phyloP scores from a whole-genome alignment of 1,140 invertebrate genomes.

The Drosophila lowei region DNA sequence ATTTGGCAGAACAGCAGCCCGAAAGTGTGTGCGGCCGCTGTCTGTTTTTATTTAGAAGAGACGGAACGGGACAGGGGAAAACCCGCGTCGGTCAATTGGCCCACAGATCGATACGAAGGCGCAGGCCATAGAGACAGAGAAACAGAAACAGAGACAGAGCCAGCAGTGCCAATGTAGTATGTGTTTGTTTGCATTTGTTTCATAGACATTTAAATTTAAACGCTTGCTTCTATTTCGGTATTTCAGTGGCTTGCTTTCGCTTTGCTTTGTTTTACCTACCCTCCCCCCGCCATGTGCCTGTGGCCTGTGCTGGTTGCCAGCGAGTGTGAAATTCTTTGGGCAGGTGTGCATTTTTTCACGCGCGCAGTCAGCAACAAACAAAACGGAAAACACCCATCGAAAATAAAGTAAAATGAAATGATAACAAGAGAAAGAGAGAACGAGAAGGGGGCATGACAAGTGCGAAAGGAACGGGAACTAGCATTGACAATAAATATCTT shows the following conservation, averaged over 20 bases:
- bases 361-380: constrained; percentile 68
- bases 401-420: constrained; percentile 39
- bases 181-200: constrained; percentile 52
- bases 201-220: constrained; percentile 64
- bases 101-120: constrained; percentile 50
- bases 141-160: constrained; percentile 19
- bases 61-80: background rate
- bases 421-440: constrained; percentile 26
- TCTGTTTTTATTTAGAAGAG: constrained; percentile 52
- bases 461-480: constrained; percentile 1
- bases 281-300: constrained; percentile 1
- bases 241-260: constrained; percentile 24
- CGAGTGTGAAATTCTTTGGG: constrained; percentile 75
- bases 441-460: too few species aligned
- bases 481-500: constrained; percentile 59
- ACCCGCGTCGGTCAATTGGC: constrained; percentile 53
- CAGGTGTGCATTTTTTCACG: constrained; percentile 69
- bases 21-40: constrained; percentile 54
- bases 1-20: constrained; percentile 64
- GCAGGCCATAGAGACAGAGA: constrained; percentile 17
- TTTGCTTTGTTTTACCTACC: constrained; percentile 8
- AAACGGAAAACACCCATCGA: constrained; percentile 38
- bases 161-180: constrained; percentile 32
- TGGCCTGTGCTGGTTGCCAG: constrained; percentile 35
- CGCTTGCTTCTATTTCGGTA: constrained; percentile 60